phyloP scores from a whole-genome alignment of 2,797 vertebrate genomes.

The Cichlasoma orientale region DNA sequence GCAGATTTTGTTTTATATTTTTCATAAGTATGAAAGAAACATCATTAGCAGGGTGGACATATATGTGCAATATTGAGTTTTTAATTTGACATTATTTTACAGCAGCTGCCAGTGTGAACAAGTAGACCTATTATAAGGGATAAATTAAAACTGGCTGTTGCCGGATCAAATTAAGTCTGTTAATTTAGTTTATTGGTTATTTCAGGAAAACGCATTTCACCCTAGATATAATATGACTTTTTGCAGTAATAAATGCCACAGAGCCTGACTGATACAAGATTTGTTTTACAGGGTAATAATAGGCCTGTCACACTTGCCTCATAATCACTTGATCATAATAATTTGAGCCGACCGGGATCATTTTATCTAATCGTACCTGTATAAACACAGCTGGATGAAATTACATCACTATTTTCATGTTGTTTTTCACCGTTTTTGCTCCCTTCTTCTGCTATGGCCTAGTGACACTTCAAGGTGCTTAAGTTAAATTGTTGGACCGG shows the following conservation, averaged over 20 bases:
- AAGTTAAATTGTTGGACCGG: neutral
- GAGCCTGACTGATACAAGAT: neutral
- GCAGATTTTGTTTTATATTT: neutral
- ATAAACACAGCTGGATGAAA: slow-evolving; percentile 1
- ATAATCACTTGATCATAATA: neutral
- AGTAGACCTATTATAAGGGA: neutral
- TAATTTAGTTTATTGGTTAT: neutral
- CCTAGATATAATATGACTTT: neutral
- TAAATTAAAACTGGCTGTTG: neutral
- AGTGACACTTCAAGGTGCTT: neutral
- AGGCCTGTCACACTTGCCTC: neutral
- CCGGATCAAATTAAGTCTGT: neutral
- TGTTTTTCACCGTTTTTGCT: neutral
- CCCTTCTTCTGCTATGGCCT: neutral
- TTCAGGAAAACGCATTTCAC: neutral
- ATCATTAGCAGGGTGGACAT: neutral
- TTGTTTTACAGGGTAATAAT: neutral
- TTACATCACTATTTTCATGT: neutral
- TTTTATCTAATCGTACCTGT: neutral
- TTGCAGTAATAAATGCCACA: neutral
- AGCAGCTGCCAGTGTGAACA: neutral
- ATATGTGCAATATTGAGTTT: neutral
- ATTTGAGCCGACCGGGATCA: neutral
- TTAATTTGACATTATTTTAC: neutral
- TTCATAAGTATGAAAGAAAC: too few relatives aligned